These are phyloP conservation scores for Synanthedon vespiformis DNA, from an alignment of 2,888 invertebrate genomes.

Conservation along the genomic window DNA sequence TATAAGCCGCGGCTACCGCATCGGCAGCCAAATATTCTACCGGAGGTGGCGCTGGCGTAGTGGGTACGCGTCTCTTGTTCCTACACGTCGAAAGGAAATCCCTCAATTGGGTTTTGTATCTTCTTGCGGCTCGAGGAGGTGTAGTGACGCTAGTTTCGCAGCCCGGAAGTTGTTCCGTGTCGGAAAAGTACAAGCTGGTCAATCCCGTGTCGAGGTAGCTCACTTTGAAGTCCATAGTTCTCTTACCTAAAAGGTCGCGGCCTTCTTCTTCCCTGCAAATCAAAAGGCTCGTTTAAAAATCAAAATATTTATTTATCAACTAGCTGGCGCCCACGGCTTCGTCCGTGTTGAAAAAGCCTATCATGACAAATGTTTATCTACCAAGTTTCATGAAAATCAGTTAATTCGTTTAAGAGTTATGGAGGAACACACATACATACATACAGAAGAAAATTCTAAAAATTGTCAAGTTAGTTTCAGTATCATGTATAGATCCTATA, in stretches of 20 bases:
- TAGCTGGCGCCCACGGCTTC: too few species aligned
- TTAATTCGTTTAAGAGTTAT: too few species aligned
- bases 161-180: constrained; percentile 80
- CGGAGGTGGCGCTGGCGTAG: constrained; percentile 72
- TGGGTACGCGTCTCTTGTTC: constrained; percentile 77
- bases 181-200: constrained; percentile 91
- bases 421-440: too few species aligned
- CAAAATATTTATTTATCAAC: too few species aligned
- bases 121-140: constrained; percentile 84
- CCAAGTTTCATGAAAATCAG: too few species aligned
- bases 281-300: constrained; percentile 1
- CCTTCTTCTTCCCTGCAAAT: constrained; percentile 97
- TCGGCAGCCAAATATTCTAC: constrained; percentile 79
- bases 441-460: too few species aligned
- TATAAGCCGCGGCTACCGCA: constrained; percentile 83
- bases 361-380: too few species aligned
- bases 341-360: too few species aligned
- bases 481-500: too few species aligned
- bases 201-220: constrained; percentile 96
- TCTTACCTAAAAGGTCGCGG: constrained; percentile 93
- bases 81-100: constrained; percentile 94
- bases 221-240: constrained; percentile 99
- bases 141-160: constrained; percentile 73
- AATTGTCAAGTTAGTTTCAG: too few species aligned
- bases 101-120: constrained; percentile 93